phyloP scores from a whole-genome alignment of 2,888 invertebrate genomes.

The Antitype chi region DNA sequence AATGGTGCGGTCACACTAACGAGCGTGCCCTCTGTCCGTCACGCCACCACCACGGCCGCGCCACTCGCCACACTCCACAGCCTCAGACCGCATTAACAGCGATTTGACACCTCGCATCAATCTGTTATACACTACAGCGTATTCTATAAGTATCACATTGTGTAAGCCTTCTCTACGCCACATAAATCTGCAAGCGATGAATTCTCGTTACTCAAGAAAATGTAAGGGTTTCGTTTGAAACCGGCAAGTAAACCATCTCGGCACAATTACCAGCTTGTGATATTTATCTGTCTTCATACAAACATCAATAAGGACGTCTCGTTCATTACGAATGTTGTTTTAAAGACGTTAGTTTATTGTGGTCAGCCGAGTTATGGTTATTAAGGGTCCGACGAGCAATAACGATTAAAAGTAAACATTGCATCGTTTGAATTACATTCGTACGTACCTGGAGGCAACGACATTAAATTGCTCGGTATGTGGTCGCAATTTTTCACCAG shows the following conservation, averaged over 20 bases:
- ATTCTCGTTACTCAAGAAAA: slow-evolving; percentile 54
- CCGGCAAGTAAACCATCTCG: slow-evolving; percentile 44
- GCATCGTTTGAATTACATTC: slow-evolving; percentile 67
- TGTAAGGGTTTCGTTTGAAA: slow-evolving; percentile 43
- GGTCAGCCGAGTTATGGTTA: slow-evolving; percentile 59
- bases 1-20: slow-evolving; percentile 85
- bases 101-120: slow-evolving; percentile 62
- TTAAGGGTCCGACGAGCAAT: slow-evolving; percentile 56
- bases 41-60: slow-evolving; percentile 52
- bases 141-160: slow-evolving; percentile 32
- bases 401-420: slow-evolving; percentile 71
- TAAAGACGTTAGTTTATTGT: slow-evolving; percentile 66
- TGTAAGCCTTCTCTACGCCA: slow-evolving; percentile 30
- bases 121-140: slow-evolving; percentile 29
- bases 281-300: slow-evolving; percentile 56
- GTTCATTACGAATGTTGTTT: slow-evolving; percentile 63
- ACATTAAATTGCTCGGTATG: slow-evolving; percentile 80
- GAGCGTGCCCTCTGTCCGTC: slow-evolving; percentile 79
- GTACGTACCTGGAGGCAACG: slow-evolving; percentile 72
- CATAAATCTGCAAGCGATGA: slow-evolving; percentile 45
- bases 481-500: slow-evolving; percentile 83
- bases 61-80: slow-evolving; percentile 26
- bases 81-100: slow-evolving; percentile 39
- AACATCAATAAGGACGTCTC: slow-evolving; percentile 60
- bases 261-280: slow-evolving; percentile 45